Conservation (phyloP, 2,113 vertebrate genomes). For the Sapayoa aenigma region DNA sequence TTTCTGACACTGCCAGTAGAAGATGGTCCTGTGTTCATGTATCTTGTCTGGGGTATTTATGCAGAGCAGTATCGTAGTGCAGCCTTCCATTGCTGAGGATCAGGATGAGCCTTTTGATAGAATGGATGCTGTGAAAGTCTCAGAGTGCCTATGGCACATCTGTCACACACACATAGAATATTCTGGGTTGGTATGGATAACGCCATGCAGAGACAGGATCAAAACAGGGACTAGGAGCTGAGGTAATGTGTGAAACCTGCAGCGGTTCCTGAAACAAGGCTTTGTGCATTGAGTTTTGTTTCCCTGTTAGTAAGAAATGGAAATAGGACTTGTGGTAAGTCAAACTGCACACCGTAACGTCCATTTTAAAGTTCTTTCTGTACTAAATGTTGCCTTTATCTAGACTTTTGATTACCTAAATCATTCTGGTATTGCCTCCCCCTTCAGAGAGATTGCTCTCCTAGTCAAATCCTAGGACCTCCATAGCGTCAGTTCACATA, state of each 20-base stretch:
- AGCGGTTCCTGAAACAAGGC: not conserved
- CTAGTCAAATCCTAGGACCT: not conserved
- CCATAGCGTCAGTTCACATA: not conserved
- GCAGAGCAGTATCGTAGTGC: not conserved
- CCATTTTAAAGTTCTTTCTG: not conserved
- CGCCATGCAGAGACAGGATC: not conserved
- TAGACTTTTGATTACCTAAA: not conserved
- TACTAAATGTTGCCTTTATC: not conserved
- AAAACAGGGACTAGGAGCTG: not conserved
- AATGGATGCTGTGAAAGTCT: not conserved
- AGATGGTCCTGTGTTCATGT: not conserved
- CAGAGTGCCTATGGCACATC: rapidly evolving
- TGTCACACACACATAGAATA: not conserved
- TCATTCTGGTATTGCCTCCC: not conserved
- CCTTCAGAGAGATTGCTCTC: not conserved
- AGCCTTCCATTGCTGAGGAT: not conserved
- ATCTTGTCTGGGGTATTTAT: not conserved
- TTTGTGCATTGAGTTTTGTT: not conserved
- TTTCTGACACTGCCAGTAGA: not conserved
- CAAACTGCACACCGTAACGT: not conserved
- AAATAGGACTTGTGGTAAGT: not conserved
- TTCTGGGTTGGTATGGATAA: not conserved
- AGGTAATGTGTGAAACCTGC: not conserved
- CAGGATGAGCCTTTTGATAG: not conserved
- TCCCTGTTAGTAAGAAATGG: not conserved